A percentile compares a stretch with the other conserved stretches of the same genome.
Conservation (phyloP, 2,797 vertebrate species). For the Xiphorhynchus erythropygius region DNA sequence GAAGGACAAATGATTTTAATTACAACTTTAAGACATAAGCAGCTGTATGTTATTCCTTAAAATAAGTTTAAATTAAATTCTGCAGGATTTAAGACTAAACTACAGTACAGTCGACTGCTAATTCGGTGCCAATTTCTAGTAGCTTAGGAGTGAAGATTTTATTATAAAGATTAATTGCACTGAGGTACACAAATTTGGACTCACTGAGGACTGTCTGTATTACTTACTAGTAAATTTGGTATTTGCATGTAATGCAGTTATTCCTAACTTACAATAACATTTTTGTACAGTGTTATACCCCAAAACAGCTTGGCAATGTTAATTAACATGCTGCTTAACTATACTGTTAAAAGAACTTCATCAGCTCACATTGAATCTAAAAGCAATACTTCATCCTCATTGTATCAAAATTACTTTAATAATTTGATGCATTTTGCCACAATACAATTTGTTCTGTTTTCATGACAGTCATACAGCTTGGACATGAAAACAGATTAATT, state of each 20-base stretch:
- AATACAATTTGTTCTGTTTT: slow-evolving; percentile 66
- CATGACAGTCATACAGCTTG: slow-evolving; percentile 53
- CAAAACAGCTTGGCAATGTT: slow-evolving; percentile 32
- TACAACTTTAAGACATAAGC: background rate
- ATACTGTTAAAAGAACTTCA: slow-evolving; percentile 9
- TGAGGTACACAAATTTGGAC: background rate
- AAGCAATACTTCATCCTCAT: slow-evolving; percentile 26
- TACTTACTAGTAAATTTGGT: background rate
- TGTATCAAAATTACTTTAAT: slow-evolving; percentile 52
- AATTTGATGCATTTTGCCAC: slow-evolving; percentile 46
- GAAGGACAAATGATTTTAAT: background rate
- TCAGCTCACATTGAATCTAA: background rate
- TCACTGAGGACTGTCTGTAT: background rate
- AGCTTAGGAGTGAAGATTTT: background rate
- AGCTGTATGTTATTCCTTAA: background rate
- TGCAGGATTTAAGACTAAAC: background rate
- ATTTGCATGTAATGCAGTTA: background rate
- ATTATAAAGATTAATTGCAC: background rate
- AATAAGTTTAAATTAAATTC: background rate
- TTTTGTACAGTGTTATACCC: background rate
- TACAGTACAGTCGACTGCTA: background rate
- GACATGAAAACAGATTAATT: slow-evolving; percentile 53
- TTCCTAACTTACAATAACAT: background rate
- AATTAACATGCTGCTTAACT: slow-evolving; percentile 20
- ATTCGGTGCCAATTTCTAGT: background rate